Evolutionary conservation across 2,888 invertebrate species (phyloP).

Genomic region (Pyrrhosoma nymphula): DNA sequence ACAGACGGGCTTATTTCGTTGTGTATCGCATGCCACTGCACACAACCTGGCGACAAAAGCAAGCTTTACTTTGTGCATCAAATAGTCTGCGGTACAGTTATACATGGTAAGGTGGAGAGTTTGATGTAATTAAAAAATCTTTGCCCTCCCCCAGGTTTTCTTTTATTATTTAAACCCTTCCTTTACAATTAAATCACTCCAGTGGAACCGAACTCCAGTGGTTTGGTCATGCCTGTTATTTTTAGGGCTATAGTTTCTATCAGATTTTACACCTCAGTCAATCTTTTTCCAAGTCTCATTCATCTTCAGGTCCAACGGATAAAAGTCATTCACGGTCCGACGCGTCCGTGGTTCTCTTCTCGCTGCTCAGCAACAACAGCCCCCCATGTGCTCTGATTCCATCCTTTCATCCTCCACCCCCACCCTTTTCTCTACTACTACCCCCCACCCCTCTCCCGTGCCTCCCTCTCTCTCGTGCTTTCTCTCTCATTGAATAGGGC

Average conservation of each 20-base stretch:
- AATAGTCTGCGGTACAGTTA: slow-evolving; percentile 33
- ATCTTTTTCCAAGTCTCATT: slow-evolving; percentile 61
- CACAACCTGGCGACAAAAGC: slow-evolving; percentile 17
- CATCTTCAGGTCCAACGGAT: slow-evolving; percentile 66
- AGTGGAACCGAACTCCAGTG: slow-evolving; percentile 60
- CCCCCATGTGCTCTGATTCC: slow-evolving; percentile 59
- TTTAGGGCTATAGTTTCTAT: slow-evolving; percentile 64
- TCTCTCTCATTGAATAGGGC: slow-evolving; percentile 7
- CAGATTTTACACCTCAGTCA: slow-evolving; percentile 64
- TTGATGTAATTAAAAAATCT: slow-evolving; percentile 66
- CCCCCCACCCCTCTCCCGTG: not conserved
- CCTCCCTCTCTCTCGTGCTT: not conserved
- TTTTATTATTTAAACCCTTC: slow-evolving; percentile 48
- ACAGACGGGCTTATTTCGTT: not conserved
- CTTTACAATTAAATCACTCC: slow-evolving; percentile 60
- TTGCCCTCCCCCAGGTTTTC: not conserved
- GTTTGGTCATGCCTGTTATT: slow-evolving; percentile 64
- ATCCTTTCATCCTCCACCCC: slow-evolving; percentile 47
- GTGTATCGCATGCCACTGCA: not conserved
- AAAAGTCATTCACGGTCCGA: slow-evolving; percentile 63
- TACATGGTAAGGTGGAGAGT: slow-evolving; percentile 57
- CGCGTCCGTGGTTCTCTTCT: slow-evolving; percentile 45
- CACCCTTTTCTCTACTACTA: not conserved
- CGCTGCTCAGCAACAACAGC: slow-evolving; percentile 53
- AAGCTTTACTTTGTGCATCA: slow-evolving; percentile 7